These are phyloP conservation scores for Eurytoma californica DNA, from an alignment of 2,888 invertebrate genomes.

Conservation along the genomic window DNA sequence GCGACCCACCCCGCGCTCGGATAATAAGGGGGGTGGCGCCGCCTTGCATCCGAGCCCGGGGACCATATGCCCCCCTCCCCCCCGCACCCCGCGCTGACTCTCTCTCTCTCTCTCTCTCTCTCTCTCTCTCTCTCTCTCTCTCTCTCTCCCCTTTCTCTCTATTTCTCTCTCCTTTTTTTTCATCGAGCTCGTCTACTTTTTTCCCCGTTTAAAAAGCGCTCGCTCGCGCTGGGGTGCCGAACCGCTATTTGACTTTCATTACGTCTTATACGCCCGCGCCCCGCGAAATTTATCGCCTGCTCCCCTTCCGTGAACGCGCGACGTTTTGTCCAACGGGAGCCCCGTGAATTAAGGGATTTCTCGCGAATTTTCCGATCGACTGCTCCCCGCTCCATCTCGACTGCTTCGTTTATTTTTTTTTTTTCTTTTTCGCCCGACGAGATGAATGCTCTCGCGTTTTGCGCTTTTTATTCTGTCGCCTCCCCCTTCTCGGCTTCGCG, in stretches of 20 bases:
- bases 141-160: too few relatives aligned
- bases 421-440: too few relatives aligned
- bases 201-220: conserved; percentile 58
- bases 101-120: neutral
- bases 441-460: neutral
- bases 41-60: conserved; percentile 50
- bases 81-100: neutral
- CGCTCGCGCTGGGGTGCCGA: conserved; percentile 62
- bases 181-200: conserved; percentile 23
- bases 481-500: neutral
- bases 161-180: conserved; percentile 49
- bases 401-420: neutral
- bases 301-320: neutral
- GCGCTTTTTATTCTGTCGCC: neutral
- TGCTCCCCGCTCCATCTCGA: neutral
- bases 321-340: conserved; percentile 5
- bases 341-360: conserved; percentile 48
- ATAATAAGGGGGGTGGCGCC: conserved; percentile 66
- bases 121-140: neutral
- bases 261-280: conserved; percentile 64
- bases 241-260: conserved; percentile 75
- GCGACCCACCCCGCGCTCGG: conserved; percentile 57
- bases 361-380: conserved; percentile 41
- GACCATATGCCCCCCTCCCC: conserved; percentile 62
- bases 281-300: conserved; percentile 67